These are phyloP conservation scores for Conus canariensis DNA, from an alignment of 2,888 invertebrate species.

Conservation along the genomic window DNA sequence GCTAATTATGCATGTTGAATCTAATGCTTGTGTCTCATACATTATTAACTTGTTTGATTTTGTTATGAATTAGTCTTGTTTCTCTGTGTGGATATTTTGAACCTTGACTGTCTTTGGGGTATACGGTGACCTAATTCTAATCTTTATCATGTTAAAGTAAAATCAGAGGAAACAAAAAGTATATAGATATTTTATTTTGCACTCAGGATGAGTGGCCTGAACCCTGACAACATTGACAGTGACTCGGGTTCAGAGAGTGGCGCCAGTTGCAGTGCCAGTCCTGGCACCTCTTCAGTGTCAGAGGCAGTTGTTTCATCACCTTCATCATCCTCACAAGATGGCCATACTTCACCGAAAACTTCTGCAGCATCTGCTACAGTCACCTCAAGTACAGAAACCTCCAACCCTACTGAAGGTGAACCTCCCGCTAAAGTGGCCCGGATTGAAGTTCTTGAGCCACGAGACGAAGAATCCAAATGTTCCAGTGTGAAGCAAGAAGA, in stretches of 20 bases:
- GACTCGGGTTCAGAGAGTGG: constrained; percentile 46
- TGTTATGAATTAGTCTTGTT: no score
- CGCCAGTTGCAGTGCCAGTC: constrained; percentile 23
- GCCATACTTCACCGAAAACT: background rate
- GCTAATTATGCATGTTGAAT: no score
- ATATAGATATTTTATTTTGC: background rate
- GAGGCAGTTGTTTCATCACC: background rate
- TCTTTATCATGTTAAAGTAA: no score
- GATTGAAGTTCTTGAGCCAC: background rate
- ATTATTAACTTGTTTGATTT: no score
- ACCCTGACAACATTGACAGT: constrained; percentile 65
- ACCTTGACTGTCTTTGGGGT: no score
- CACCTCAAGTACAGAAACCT: background rate
- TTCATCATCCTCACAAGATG: constrained; percentile 3
- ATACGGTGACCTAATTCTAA: no score
- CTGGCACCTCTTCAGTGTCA: constrained; percentile 13
- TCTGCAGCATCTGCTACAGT: constrained; percentile 34
- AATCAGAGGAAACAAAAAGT: no score
- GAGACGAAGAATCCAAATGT: background rate
- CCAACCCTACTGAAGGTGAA: no score
- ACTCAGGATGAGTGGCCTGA: constrained; percentile 66
- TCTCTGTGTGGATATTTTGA: no score
- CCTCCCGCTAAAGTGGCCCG: background rate
- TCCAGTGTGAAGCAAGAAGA: background rate
- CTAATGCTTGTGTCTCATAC: no score